Conservation (phyloP, 2,797 vertebrate genomes). For the Hypotaenidia philippensis region DNA sequence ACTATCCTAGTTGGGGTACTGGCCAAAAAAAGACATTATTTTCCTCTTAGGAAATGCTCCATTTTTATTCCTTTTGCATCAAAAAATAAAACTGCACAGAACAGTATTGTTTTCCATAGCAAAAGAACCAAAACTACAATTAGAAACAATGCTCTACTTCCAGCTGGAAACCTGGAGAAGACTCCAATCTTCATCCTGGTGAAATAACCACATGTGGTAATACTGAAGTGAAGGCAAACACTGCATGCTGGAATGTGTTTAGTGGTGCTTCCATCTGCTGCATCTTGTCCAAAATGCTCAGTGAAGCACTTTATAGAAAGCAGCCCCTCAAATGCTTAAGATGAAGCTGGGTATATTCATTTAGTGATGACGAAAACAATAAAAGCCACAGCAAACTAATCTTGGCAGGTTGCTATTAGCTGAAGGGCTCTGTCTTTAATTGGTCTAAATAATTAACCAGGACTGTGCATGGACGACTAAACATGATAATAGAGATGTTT, state of each 20-base stretch:
- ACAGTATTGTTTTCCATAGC: background rate
- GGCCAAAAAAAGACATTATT: background rate
- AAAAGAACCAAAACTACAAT: background rate
- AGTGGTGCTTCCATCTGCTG: background rate
- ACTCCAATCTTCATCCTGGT: background rate
- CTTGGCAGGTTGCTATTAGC: background rate
- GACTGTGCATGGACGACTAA: background rate
- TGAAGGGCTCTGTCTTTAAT: background rate
- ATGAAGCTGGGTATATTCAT: accelerated
- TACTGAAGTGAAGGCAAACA: background rate
- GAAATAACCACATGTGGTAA: background rate
- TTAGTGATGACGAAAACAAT: background rate
- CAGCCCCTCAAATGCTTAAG: background rate
- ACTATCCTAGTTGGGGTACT: background rate
- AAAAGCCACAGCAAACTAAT: background rate
- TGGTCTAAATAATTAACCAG: slow-evolving; percentile 15
- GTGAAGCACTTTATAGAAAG: background rate
- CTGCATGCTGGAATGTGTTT: accelerated
- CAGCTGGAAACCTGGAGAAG: background rate
- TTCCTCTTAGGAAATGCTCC: background rate
- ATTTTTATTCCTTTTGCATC: background rate
- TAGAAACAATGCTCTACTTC: background rate
- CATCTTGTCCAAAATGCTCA: accelerated
- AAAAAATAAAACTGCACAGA: background rate
- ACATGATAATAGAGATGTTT: background rate